A percentile compares a stretch with the other conserved stretches of the same genome.
Evolutionary conservation across 2,888 invertebrate species (phyloP).

Genomic region (Drosophila limbata): DNA sequence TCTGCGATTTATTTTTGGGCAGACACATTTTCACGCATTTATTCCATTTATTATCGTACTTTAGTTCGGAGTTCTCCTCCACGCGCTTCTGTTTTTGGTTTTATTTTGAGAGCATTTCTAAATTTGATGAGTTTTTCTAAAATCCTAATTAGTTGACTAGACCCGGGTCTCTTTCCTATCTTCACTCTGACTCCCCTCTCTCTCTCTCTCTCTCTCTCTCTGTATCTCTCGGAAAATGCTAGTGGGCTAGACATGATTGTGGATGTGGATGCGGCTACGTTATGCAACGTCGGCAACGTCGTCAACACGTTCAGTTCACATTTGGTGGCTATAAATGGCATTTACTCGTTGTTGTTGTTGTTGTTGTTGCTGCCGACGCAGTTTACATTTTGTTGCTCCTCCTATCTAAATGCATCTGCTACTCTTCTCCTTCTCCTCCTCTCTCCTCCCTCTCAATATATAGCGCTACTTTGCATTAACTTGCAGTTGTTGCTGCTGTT

Average conservation of each 20-base stretch:
- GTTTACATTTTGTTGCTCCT: conserved; percentile 45
- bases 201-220: background rate
- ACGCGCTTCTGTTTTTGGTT: conserved; percentile 39
- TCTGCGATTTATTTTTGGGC: conserved; percentile 59
- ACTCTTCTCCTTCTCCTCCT: background rate
- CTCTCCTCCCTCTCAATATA: conserved; percentile 1
- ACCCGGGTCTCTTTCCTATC: conserved; percentile 33
- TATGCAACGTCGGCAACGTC: conserved; percentile 62
- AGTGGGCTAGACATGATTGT: conserved; percentile 61
- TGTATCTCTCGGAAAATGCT: conserved; percentile 52
- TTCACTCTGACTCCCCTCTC: background rate
- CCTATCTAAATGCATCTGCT: conserved; percentile 42
- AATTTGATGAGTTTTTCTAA: conserved; percentile 78
- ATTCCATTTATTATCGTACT: conserved; percentile 72
- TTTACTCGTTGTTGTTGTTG: conserved; percentile 55
- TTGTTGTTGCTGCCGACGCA: conserved; percentile 41
- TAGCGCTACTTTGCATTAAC: conserved; percentile 43
- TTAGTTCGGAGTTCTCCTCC: conserved; percentile 41
- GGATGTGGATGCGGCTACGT: conserved; percentile 48
- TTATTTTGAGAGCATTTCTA: conserved; percentile 77
- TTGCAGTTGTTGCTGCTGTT: conserved; percentile 24
- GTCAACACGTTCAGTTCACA: conserved; percentile 70
- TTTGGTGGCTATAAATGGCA: conserved; percentile 79
- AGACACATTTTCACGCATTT: conserved; percentile 74
- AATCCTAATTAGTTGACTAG: conserved; percentile 79